Conservation (phyloP, 1,140 invertebrate species). For the Drosophila nikananu region DNA sequence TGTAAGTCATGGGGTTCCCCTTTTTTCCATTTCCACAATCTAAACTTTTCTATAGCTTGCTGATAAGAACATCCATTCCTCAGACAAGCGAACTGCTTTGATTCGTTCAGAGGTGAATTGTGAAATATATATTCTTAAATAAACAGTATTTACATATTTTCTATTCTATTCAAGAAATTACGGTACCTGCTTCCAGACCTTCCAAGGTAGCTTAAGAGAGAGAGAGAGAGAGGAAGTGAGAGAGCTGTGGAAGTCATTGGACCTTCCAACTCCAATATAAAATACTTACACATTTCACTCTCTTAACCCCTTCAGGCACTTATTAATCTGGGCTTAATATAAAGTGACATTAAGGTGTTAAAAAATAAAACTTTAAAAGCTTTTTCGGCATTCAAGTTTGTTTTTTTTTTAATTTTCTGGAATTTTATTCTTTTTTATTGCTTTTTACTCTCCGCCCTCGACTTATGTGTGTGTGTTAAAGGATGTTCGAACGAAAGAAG, state of each 20-base stretch:
- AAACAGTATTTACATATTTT: neutral
- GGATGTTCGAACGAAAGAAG: slow-evolving; percentile 12
- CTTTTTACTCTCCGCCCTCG: slow-evolving; percentile 30
- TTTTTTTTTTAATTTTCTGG: slow-evolving; percentile 6
- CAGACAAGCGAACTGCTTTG: neutral
- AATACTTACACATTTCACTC: too few relatives aligned
- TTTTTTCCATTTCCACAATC: neutral
- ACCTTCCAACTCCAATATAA: too few relatives aligned
- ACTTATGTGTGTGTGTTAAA: slow-evolving; percentile 12
- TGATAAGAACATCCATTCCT: neutral
- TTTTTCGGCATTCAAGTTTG: neutral
- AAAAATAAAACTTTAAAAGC: neutral
- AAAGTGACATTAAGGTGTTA: neutral
- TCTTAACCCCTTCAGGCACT: too few relatives aligned
- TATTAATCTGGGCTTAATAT: too few relatives aligned
- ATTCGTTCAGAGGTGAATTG: neutral
- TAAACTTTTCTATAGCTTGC: neutral
- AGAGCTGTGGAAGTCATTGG: too few relatives aligned
- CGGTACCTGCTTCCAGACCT: too few relatives aligned
- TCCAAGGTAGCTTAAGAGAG: too few relatives aligned
- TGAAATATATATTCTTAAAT: neutral
- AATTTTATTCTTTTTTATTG: slow-evolving; percentile 50
- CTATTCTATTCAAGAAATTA: too few relatives aligned
- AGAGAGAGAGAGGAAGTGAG: too few relatives aligned
- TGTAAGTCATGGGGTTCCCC: neutral